Base-by-base conservation (phyloP, 1,140 invertebrate genomes). In the Eciton burchellii region DNA sequence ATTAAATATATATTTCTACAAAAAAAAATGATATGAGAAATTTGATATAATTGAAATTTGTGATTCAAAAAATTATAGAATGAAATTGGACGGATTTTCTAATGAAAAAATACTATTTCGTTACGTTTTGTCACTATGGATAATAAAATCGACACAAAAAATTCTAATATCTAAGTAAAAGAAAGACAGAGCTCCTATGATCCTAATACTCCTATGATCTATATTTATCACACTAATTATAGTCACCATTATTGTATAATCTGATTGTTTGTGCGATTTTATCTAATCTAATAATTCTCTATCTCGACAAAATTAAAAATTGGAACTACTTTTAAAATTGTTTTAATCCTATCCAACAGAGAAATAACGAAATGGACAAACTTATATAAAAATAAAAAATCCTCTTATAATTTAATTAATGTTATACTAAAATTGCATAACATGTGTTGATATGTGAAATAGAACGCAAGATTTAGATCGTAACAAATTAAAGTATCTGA, bases 181-280 rank as follows among this genome's bases (percentile, higher is more conserved):
- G 47, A n/a, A 82, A 74, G 79, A 19, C 35, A 49, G 79, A 74
- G 49, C 43, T n/a, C n/a, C n/a, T n/a, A n/a, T n/a, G n/a, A n/a
- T n/a, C n/a, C n/a, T n/a, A n/a, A n/a, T n/a, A n/a, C n/a, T n/a
- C n/a, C n/a, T n/a, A n/a, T n/a, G n/a, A n/a, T n/a, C n/a, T n/a
- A n/a, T n/a, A n/a, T n/a, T n/a, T n/a, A n/a, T n/a, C n/a, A n/a
- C n/a, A n/a, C n/a, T n/a, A n/a, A n/a, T n/a, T n/a, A n/a, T n/a
- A n/a, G n/a, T n/a, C n/a, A 77, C 77, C 81, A 60, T 77, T 83
- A 77, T 77, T 59, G 35, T 57, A 52, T 83, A 83, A 83, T 77
- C 60, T 21, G 70, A 47, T 43, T 21, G 59, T 56, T 35, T 35
- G 35, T 43, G 57, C 66, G 45, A 47, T 56, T 70, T 49, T 59